Conservation (phyloP, 2,888 invertebrate genomes). For the Scaptomyza flava region DNA sequence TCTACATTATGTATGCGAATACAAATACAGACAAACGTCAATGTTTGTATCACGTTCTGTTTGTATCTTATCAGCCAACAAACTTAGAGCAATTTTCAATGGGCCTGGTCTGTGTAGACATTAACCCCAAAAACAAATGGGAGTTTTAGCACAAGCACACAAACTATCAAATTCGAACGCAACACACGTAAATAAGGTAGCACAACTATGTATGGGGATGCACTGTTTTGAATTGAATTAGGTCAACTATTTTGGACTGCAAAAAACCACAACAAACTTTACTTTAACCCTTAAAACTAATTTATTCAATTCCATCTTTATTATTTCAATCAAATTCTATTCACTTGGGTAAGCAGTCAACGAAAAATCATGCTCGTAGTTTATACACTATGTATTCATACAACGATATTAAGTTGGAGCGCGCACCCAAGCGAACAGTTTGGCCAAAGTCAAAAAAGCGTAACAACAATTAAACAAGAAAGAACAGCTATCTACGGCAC, state of each 20-base stretch:
- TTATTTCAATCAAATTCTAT: not conserved
- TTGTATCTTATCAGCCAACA: conserved; percentile 32
- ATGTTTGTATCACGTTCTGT: conserved; percentile 4
- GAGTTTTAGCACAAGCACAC: conserved; percentile 34
- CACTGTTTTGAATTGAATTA: not conserved
- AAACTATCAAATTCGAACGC: conserved; percentile 18
- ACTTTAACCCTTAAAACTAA: not conserved
- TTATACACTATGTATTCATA: not conserved
- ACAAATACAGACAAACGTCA: not conserved
- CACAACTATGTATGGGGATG: not conserved
- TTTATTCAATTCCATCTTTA: not conserved
- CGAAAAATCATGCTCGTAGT: not conserved
- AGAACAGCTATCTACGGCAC: conserved; percentile 9
- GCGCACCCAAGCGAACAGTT: conserved; percentile 7
- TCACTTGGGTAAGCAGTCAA: conserved; percentile 2
- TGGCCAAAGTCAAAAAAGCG: conserved; percentile 14
- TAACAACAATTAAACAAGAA: conserved; percentile 13
- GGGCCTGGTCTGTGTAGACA: conserved; percentile 33
- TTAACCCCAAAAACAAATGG: conserved; percentile 39
- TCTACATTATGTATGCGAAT: conserved; percentile 1
- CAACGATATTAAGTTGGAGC: not conserved
- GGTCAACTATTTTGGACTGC: not conserved
- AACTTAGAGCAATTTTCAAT: conserved; percentile 18
- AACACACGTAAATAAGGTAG: not conserved
- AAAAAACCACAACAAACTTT: not conserved